Percentiles rank a stretch among this genome's conserved stretches.
Conservation (phyloP, 2,888 invertebrate species). For the Acleris emargana region DNA sequence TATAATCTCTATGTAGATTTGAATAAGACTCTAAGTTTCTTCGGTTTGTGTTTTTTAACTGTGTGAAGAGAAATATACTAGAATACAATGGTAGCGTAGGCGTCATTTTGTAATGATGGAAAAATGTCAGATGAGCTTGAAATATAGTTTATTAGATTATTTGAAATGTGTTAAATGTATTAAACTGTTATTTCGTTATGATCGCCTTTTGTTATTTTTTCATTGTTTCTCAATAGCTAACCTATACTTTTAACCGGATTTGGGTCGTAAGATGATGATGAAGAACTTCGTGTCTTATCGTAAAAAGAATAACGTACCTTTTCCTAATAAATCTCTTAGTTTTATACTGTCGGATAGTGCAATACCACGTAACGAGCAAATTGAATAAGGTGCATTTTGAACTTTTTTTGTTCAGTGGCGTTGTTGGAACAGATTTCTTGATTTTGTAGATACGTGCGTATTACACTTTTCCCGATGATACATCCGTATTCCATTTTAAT, state of each 20-base stretch:
- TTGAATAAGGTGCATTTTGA: too few relatives aligned
- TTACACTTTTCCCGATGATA: too few relatives aligned
- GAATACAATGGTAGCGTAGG: constrained; percentile 66
- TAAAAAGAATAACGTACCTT: too few relatives aligned
- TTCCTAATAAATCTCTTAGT: too few relatives aligned
- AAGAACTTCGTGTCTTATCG: too few relatives aligned
- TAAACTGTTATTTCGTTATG: constrained; percentile 30
- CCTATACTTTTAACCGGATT: constrained; percentile 15
- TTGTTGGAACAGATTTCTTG: too few relatives aligned
- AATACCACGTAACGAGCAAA: too few relatives aligned
- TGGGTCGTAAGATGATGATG: not conserved
- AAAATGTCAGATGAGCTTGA: constrained; percentile 60
- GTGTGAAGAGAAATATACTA: constrained; percentile 36
- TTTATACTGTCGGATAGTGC: too few relatives aligned
- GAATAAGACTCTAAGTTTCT: constrained; percentile 15
- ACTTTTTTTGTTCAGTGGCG: too few relatives aligned
- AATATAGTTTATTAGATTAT: constrained; percentile 46
- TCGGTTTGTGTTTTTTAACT: not conserved
- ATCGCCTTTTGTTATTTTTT: constrained; percentile 37
- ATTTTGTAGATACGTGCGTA: too few relatives aligned
- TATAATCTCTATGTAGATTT: not conserved
- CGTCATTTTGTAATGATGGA: constrained; percentile 60
- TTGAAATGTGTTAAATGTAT: constrained; percentile 30
- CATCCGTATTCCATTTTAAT: too few relatives aligned
- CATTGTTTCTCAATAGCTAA: constrained; percentile 9